Base-by-base conservation (phyloP, 2,797 vertebrate genomes). In the Hoplostethus mediterraneus region DNA sequence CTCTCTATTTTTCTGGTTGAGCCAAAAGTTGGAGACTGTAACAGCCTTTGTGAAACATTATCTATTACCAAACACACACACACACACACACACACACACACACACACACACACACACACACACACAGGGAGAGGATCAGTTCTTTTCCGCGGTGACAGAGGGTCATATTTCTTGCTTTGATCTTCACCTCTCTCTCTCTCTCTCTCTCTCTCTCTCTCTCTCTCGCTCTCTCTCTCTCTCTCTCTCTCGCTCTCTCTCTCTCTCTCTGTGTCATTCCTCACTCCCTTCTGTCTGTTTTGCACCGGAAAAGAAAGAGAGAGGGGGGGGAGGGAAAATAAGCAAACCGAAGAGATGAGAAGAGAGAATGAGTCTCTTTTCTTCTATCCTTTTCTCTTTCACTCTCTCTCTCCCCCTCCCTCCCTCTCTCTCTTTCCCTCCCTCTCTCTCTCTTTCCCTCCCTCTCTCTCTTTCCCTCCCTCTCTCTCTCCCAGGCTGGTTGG, bases 141-240 rank as follows among this genome's bases (percentile, higher is more conserved):
- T 90, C 80, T 87, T 86, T 59, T 86, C 82, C 55, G 80, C 80
- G 78, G 90, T 88, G 87, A 90, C 91, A 89, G 81, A 79, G 87
- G 85, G 84, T 92, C 87, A 87, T 89, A 82, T 92, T 92, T 91
- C 91, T 88, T 78, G 63, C 90, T 92, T 92, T 92, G 90, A 92
- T 92, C 87, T 90, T 84, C 86, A 82, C 88, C 85, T 78, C 78
- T 67, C 77, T 77, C 77, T 33, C 71, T 52, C n/a, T 11, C 36
- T 49, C 31, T 13, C 14, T 8, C 42, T 10, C 21, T 21, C 21
- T 21, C 21, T 21, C 21, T 21, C 21, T 54, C 52, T 13, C 31
- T 33, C 31, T 33, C 31, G 25, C 10, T 44, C 85, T 78, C 78
- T 67, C 77, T 77, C 77, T 33, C 71, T 52, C n/a, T 11, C 36